Evolutionary conservation across 2,888 invertebrate genomes (phyloP).

Genomic region (Dynastes hyllus): DNA sequence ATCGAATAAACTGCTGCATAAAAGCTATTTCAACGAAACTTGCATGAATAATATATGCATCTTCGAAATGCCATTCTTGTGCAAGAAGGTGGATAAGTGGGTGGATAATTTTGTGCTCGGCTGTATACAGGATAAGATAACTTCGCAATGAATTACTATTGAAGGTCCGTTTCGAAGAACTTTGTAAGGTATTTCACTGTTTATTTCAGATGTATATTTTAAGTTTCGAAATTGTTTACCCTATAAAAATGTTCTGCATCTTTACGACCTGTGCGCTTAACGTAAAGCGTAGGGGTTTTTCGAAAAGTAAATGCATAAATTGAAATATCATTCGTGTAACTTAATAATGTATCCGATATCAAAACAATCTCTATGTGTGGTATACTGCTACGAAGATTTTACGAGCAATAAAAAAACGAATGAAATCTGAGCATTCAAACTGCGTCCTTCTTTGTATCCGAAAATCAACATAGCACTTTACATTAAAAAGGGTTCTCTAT

Average conservation of each 20-base stretch:
- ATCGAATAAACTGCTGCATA: too few species aligned
- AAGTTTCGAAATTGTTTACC: neutral
- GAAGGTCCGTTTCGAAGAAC: neutral
- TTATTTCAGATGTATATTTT: neutral
- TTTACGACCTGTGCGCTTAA: constrained; percentile 29
- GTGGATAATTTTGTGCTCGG: too few species aligned
- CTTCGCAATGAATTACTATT: neutral
- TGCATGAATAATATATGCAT: too few species aligned
- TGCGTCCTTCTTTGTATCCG: constrained; percentile 15
- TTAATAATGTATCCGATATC: constrained; percentile 43
- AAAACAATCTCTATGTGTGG: constrained; percentile 45
- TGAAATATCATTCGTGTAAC: constrained; percentile 38
- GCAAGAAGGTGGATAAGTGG: too few species aligned
- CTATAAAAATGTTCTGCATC: constrained; percentile 24
- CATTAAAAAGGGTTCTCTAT: constrained; percentile 23
- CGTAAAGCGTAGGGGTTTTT: constrained; percentile 1
- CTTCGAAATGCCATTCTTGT: too few species aligned
- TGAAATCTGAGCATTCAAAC: constrained; percentile 28
- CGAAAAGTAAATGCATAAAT: constrained; percentile 33
- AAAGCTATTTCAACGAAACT: too few species aligned
- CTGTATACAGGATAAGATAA: too few species aligned
- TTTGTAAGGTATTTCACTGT: neutral
- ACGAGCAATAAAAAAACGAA: constrained; percentile 42
- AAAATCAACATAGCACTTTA: constrained; percentile 21
- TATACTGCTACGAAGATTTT: constrained; percentile 28